Evolutionary conservation across 1,140 invertebrate genomes (phyloP).

Genomic region (Papilio polytes): DNA sequence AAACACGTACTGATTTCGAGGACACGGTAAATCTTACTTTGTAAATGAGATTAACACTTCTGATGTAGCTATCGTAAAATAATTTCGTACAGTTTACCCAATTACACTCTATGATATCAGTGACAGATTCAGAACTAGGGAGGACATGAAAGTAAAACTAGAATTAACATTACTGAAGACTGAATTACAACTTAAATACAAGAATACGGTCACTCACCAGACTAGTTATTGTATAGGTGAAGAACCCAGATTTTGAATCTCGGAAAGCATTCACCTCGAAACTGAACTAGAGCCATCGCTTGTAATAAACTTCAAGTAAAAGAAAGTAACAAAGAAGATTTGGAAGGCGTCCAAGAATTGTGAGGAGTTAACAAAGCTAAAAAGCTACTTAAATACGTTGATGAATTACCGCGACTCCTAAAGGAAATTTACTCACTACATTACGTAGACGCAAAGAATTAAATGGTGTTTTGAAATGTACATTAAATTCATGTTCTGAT

Average conservation of each 20-base stretch:
- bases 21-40: neutral
- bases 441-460: conserved; percentile 2
- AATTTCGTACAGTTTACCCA: neutral
- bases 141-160: too few relatives aligned
- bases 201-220: too few relatives aligned
- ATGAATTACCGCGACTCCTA: conserved; percentile 5
- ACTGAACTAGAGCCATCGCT: neutral
- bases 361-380: conserved; percentile 12
- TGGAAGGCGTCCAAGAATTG: conserved; percentile 6
- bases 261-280: neutral
- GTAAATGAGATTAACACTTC: conserved; percentile 8
- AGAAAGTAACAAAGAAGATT: conserved; percentile 26
- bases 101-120: too few relatives aligned
- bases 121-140: too few relatives aligned
- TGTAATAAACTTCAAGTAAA: neutral
- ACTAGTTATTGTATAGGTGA: neutral
- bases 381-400: conserved; percentile 28
- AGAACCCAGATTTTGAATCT: neutral
- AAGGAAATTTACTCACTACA: conserved; percentile 13
- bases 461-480: neutral
- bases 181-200: neutral
- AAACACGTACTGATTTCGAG: conserved; percentile 11
- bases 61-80: neutral
- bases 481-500: neutral
- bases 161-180: neutral